Conservation (phyloP, 2,113 vertebrate genomes). For the Rhodinocichla rosea region DNA sequence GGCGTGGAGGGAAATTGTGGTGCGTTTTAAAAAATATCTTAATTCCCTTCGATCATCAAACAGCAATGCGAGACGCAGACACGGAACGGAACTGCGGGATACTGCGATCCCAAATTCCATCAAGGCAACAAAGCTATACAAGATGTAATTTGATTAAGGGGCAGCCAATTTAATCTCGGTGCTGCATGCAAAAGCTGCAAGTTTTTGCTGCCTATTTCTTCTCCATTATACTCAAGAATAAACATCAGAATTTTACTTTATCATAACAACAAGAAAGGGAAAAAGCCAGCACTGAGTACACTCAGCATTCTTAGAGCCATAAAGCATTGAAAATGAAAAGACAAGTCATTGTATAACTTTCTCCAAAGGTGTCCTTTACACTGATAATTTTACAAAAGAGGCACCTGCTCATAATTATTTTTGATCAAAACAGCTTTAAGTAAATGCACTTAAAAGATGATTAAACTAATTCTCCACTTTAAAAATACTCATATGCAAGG, state of each 20-base stretch:
- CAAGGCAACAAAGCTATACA: background rate
- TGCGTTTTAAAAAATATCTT: slow-evolving; percentile 27
- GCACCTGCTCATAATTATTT: background rate
- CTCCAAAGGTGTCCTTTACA: background rate
- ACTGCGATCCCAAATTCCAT: background rate
- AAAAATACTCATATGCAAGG: background rate
- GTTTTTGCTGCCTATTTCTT: background rate
- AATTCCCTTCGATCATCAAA: slow-evolving; percentile 43
- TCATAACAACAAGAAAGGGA: background rate
- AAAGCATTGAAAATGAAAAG: background rate
- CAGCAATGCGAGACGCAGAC: background rate
- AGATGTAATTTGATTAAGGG: slow-evolving; percentile 40
- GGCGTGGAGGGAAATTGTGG: background rate
- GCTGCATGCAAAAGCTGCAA: slow-evolving; percentile 12
- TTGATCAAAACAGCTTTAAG: background rate
- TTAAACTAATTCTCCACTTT: background rate
- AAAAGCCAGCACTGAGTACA: background rate
- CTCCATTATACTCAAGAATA: background rate
- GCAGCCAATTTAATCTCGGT: slow-evolving; percentile 50
- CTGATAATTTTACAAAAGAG: background rate
- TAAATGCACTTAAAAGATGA: background rate
- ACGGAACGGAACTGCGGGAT: slow-evolving; percentile 3
- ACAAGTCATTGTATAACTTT: background rate
- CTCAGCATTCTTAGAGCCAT: background rate
- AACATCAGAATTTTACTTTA: slow-evolving; percentile 43